Evolutionary conservation across 2,797 vertebrate species (phyloP), one percentile per base, ranked within the genome.

Genomic region (Eptatretus atami): DNA sequence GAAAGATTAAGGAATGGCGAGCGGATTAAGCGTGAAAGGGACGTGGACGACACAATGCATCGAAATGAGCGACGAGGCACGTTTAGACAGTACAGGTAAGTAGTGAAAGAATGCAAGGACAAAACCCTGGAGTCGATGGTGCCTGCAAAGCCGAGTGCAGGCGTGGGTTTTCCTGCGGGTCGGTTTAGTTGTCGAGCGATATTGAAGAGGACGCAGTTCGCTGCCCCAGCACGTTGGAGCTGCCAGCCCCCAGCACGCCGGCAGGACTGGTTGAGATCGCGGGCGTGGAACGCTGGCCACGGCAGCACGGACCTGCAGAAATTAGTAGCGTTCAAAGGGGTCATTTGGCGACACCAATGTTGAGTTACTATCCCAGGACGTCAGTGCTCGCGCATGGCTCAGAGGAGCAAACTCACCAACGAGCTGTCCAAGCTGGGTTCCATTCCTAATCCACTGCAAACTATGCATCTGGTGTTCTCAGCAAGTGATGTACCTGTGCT

Each of bases 181-280:
- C 82, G 78, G 77, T 92, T 94, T 72, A 95, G 75, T 95, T 87
- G 76, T 92, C 94, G 86, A 10, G 84, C 0, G 84, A 78, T 71
- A 84, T 75, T 63, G 76, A 77, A 25, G 71, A 74, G 77, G 1
- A 80, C 81, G 54, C 73, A 76, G 64, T 80, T 73, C 12, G 72
- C 72, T 13, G 82, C 81, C 25, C 76, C 69, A 73, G 67, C 10
- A 63, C 67, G 13, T 66, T 71, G 53, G 70, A 64, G 13, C 66
- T 71, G 0, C 66, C 52, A 1, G 78, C 67, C 8, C 73, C 68
- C 67, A 77, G 76, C 69, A 77, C 70, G 12, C n/a, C 12, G 10
- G 57, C 57, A 61, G 12, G 25, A 25, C 57, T n/a, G 57, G 57
- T 24, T 61, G 57, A n/a, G 57, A 61, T 24, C 57, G 57, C 11